Conservation (phyloP, 2,113 vertebrate species). For the Herpetotheres cachinnans region DNA sequence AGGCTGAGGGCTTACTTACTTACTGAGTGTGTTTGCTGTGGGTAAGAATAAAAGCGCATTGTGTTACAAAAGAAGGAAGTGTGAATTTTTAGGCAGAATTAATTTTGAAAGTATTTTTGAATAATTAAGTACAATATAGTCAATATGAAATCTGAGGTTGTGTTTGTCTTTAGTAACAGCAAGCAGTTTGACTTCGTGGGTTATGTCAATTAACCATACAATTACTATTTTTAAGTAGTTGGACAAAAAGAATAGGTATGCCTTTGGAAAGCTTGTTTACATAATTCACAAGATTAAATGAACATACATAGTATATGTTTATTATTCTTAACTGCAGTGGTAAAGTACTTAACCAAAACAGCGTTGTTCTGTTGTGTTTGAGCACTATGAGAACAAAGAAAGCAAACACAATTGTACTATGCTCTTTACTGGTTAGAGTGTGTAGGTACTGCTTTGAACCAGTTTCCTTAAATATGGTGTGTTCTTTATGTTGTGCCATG, state of each 20-base stretch:
- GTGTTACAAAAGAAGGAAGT: neutral
- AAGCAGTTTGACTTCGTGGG: neutral
- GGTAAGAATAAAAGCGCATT: neutral
- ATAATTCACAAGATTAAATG: neutral
- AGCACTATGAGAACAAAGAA: neutral
- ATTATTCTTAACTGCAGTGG: neutral
- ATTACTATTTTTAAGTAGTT: neutral
- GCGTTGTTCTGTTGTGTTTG: neutral
- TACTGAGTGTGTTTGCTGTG: neutral
- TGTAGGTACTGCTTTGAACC: neutral
- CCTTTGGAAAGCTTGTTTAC: neutral
- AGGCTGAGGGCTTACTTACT: neutral
- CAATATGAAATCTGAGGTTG: neutral
- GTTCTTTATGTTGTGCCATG: neutral
- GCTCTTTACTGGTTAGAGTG: neutral
- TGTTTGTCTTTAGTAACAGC: neutral
- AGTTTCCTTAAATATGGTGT: neutral
- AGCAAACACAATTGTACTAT: neutral
- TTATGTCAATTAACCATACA: neutral
- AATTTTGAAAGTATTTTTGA: neutral
- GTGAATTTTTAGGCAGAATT: neutral
- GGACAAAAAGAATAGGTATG: neutral
- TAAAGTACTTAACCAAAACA: neutral
- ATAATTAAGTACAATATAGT: neutral
- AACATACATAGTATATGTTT: neutral